Conservation (phyloP, 2,113 vertebrate genomes). For the Rana temporaria region DNA sequence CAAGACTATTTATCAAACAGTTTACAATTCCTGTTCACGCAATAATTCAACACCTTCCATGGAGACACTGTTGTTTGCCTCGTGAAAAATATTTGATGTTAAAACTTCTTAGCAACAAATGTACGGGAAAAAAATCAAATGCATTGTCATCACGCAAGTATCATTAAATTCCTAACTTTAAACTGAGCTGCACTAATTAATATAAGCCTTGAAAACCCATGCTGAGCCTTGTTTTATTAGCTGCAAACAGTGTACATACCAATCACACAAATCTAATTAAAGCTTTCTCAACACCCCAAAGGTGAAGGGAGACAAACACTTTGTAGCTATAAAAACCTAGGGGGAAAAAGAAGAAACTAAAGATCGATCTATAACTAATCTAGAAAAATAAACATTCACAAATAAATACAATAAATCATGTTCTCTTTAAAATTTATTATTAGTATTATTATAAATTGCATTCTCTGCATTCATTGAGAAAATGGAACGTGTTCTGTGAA, state of each 20-base stretch:
- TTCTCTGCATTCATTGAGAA: no score
- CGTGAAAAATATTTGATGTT: not conserved
- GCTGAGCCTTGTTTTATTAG: conserved; percentile 51
- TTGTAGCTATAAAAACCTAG: conserved; percentile 25
- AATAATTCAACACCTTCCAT: no score
- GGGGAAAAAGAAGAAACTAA: no score
- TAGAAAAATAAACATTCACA: no score
- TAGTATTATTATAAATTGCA: no score
- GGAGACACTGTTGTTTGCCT: not conserved
- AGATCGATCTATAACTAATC: no score
- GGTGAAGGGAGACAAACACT: conserved; percentile 15
- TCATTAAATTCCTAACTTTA: conserved; percentile 49
- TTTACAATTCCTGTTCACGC: no score
- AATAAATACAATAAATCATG: no score
- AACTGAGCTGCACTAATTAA: conserved; percentile 52
- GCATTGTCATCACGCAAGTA: conserved; percentile 42
- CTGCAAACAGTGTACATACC: conserved; percentile 51
- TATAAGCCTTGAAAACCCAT: conserved; percentile 47
- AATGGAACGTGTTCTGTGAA: no score
- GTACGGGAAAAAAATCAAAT: conserved; percentile 28
- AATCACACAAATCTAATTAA: conserved; percentile 51
- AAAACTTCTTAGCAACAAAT: conserved; percentile 33
- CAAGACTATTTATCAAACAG: no score
- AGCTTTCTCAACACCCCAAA: conserved; percentile 38
- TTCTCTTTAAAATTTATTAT: no score